Evolutionary conservation across 2,113 vertebrate species (phyloP).

Genomic region (Acinonyx jubatus): DNA sequence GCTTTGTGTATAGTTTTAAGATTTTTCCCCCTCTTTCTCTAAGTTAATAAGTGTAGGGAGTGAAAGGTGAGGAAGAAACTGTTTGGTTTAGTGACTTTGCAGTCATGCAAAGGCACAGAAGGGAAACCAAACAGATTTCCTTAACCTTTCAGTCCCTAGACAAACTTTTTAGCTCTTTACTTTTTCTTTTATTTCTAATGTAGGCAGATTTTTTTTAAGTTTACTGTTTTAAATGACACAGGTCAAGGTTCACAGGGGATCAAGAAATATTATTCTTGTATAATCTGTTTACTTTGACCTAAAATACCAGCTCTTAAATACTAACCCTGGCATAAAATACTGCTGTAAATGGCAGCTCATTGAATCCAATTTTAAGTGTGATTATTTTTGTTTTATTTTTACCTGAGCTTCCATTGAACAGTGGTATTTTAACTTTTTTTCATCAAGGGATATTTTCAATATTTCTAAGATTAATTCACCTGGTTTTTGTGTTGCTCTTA

Average conservation of each 20-base stretch:
- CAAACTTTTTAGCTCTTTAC: slow-evolving; percentile 87
- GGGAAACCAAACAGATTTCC: slow-evolving; percentile 94
- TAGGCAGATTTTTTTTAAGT: slow-evolving; percentile 88
- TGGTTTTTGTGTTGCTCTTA: slow-evolving; percentile 94
- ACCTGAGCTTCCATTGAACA: slow-evolving; percentile 97
- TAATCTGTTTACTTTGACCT: slow-evolving; percentile 97
- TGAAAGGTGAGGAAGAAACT: slow-evolving; percentile 94
- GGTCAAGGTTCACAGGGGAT: slow-evolving; percentile 96
- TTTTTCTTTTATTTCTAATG: slow-evolving; percentile 88
- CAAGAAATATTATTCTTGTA: slow-evolving; percentile 92
- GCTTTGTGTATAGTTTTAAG: slow-evolving; percentile 94
- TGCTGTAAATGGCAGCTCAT: slow-evolving; percentile 97
- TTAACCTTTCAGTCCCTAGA: slow-evolving; percentile 95
- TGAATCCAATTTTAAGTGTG: slow-evolving; percentile 78
- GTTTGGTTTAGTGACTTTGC: slow-evolving; percentile 95
- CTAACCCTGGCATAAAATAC: slow-evolving; percentile 97
- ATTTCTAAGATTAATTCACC: slow-evolving; percentile 86
- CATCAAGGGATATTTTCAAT: slow-evolving; percentile 81
- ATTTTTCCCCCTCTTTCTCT: slow-evolving; percentile 87
- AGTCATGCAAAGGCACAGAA: slow-evolving; percentile 88
- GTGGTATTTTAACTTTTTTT: slow-evolving; percentile 95
- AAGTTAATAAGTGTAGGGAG: slow-evolving; percentile 90
- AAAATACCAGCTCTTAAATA: slow-evolving; percentile 85
- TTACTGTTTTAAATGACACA: slow-evolving; percentile 84
- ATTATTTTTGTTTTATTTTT: slow-evolving; percentile 83